phyloP scores from a whole-genome alignment of 2,797 vertebrate genomes.

The Staurois parvus region DNA sequence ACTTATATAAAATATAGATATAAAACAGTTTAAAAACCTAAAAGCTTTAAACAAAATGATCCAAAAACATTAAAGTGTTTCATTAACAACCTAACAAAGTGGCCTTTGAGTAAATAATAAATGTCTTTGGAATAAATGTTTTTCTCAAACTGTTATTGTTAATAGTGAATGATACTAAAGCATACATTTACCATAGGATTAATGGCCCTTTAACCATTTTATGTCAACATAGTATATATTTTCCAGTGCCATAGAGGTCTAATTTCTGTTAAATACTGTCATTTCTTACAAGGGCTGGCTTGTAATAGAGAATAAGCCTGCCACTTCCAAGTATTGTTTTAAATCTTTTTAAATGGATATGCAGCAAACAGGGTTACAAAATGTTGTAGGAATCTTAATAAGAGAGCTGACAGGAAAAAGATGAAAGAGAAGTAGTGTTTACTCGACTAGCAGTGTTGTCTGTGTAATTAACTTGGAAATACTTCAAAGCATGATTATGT shows the following conservation, averaged over 20 bases:
- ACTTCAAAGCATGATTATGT: slow-evolving; percentile 66
- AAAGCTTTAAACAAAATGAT: too few species aligned
- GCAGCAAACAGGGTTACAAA: slow-evolving; percentile 43
- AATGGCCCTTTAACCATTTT: neutral
- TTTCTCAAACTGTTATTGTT: too few species aligned
- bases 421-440: slow-evolving; percentile 51
- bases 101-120: too few species aligned
- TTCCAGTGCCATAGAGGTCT: slow-evolving; percentile 4
- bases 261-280: slow-evolving; percentile 38
- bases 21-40: too few species aligned
- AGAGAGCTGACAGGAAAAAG: slow-evolving; percentile 41
- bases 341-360: slow-evolving; percentile 38
- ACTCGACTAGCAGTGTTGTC: slow-evolving; percentile 55
- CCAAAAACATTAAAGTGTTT: too few species aligned
- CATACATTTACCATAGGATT: neutral
- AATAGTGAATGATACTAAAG: too few species aligned
- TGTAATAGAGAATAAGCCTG: neutral
- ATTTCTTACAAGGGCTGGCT: slow-evolving; percentile 11
- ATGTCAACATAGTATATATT: neutral
- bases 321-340: neutral
- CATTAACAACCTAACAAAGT: too few species aligned
- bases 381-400: slow-evolving; percentile 55
- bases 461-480: slow-evolving; percentile 68
- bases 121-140: too few species aligned
- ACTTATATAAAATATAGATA: too few species aligned